Evolutionary conservation across 2,888 invertebrate species (phyloP).

Genomic region (Macrosoma leucophasiata): DNA sequence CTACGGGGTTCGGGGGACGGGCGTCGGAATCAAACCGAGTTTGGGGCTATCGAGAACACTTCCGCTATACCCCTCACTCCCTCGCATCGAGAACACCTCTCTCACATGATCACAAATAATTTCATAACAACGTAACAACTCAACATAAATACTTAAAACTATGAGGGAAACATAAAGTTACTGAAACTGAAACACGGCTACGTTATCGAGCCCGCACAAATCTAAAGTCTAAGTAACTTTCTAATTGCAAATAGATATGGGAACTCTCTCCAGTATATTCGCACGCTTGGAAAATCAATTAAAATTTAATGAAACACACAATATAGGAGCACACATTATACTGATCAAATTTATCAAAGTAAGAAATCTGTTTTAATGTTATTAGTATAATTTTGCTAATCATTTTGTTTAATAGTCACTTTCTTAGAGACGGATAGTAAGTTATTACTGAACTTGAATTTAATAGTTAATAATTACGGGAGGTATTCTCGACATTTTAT

Average conservation of each 20-base stretch:
- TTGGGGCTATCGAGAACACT: slow-evolving; percentile 70
- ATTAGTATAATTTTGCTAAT: too few relatives aligned
- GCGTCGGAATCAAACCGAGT: slow-evolving; percentile 66
- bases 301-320: slow-evolving; percentile 18
- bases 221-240: slow-evolving; percentile 27
- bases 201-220: slow-evolving; percentile 42
- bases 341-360: too few relatives aligned
- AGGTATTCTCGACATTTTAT: slow-evolving; percentile 49
- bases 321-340: too few relatives aligned
- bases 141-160: slow-evolving; percentile 60
- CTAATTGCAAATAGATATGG: slow-evolving; percentile 34
- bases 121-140: slow-evolving; percentile 65
- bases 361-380: too few relatives aligned
- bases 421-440: slow-evolving; percentile 17
- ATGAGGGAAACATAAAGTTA: slow-evolving; percentile 48
- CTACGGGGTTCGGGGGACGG: slow-evolving; percentile 60
- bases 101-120: slow-evolving; percentile 74
- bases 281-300: slow-evolving; percentile 30
- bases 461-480: slow-evolving; percentile 31
- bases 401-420: too few relatives aligned
- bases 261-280: slow-evolving; percentile 43
- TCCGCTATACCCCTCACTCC: slow-evolving; percentile 75
- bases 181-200: slow-evolving; percentile 50
- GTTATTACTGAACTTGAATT: slow-evolving; percentile 9
- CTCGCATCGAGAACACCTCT: slow-evolving; percentile 76